phyloP scores from a whole-genome alignment of 2,888 invertebrate species.

The Candidula unifasciata region DNA sequence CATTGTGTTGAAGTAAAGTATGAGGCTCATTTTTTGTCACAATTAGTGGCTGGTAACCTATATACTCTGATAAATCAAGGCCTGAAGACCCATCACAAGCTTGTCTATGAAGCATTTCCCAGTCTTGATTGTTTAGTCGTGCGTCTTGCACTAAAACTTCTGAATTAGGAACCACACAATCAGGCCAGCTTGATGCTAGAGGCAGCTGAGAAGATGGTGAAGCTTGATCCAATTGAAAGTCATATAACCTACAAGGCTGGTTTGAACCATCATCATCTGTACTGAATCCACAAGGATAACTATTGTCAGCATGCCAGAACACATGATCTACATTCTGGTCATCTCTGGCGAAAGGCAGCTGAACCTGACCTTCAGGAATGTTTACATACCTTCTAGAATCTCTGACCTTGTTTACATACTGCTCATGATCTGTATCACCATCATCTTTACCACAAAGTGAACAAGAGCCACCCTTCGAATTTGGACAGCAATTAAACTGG shows the following conservation, averaged over 20 bases:
- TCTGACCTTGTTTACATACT: background rate
- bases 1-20: background rate
- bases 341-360: background rate
- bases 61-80: constrained; percentile 15
- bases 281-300: background rate
- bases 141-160: constrained; percentile 45
- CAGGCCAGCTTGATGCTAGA: background rate
- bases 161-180: constrained; percentile 3
- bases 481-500: background rate
- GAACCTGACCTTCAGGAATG: background rate
- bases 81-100: background rate
- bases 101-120: background rate
- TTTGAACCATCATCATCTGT: constrained; percentile 27
- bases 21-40: background rate
- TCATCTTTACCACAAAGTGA: constrained; percentile 29
- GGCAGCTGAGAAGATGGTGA: constrained; percentile 31
- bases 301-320: constrained; percentile 56
- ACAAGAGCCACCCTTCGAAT: background rate
- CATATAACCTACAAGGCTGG: constrained; percentile 22
- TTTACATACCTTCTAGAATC: background rate
- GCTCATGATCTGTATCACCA: constrained; percentile 5
- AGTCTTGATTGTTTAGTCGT: constrained; percentile 15
- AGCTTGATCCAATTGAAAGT: constrained; percentile 20
- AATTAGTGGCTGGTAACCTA: constrained; percentile 14
- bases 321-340: constrained; percentile 55